These are phyloP conservation scores for Synanceia verrucosa DNA, from an alignment of 2,797 vertebrate genomes.

Conservation along the genomic window DNA sequence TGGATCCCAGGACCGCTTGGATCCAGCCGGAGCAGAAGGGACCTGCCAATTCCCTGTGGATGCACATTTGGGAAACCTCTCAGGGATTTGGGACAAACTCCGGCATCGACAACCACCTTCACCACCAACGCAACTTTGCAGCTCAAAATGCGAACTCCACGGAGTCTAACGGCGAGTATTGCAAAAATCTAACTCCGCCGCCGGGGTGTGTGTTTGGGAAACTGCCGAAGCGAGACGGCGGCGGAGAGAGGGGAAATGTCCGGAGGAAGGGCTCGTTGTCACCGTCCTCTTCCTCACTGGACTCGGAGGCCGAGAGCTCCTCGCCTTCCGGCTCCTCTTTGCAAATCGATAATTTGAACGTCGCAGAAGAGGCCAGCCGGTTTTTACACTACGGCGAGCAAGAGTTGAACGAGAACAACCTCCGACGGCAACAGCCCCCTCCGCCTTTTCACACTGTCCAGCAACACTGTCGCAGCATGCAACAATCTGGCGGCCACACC, in stretches of 20 bases:
- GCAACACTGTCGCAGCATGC: slow-evolving; percentile 79
- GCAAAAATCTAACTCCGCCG: slow-evolving; percentile 55
- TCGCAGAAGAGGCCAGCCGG: slow-evolving; percentile 76
- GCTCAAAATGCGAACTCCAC: slow-evolving; percentile 57
- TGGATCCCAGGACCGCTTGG: slow-evolving; percentile 97
- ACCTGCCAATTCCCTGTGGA: slow-evolving; percentile 94
- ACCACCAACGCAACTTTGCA: slow-evolving; percentile 71
- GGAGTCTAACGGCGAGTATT: slow-evolving; percentile 74
- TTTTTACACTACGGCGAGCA: slow-evolving; percentile 70
- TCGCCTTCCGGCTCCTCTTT: slow-evolving; percentile 72
- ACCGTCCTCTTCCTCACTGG: slow-evolving; percentile 85
- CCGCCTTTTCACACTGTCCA: slow-evolving; percentile 52
- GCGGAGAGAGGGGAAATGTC: slow-evolving; percentile 57
- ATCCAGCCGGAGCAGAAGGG: slow-evolving; percentile 96
- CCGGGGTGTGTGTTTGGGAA: slow-evolving; percentile 75
- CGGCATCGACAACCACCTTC: slow-evolving; percentile 71
- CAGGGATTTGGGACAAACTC: slow-evolving; percentile 86
- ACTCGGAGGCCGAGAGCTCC: slow-evolving; percentile 90
- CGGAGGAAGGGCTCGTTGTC: slow-evolving; percentile 86
- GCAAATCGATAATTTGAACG: slow-evolving; percentile 82
- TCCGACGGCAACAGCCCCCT: slow-evolving; percentile 49
- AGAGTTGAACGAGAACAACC: slow-evolving; percentile 69
- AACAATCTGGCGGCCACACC: slow-evolving; percentile 76
- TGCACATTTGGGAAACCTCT: slow-evolving; percentile 96
- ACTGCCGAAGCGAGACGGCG: slow-evolving; percentile 58